These are phyloP conservation scores for Dromas ardeola DNA, from an alignment of 2,113 vertebrate species.

Conservation along the genomic window DNA sequence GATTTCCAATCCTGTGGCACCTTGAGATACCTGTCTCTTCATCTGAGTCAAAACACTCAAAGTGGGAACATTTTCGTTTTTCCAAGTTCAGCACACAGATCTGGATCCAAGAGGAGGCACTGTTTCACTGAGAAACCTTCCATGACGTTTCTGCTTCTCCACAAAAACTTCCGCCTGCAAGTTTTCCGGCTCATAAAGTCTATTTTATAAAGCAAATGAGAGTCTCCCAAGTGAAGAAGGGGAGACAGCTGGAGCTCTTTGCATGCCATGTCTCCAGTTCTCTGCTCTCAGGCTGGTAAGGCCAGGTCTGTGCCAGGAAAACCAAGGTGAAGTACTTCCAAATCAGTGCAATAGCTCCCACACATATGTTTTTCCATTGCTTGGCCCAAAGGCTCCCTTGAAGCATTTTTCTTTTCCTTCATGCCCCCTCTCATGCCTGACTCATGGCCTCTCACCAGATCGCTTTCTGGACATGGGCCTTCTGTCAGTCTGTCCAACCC, in stretches of 20 bases:
- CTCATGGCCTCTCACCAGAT: background rate
- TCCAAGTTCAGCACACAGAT: background rate
- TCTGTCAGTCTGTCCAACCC: constrained; percentile 19
- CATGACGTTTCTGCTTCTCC: background rate
- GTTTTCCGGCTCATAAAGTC: background rate
- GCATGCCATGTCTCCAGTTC: rapidly evolving
- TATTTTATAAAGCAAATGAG: background rate
- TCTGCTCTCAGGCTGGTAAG: background rate
- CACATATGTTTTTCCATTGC: rapidly evolving
- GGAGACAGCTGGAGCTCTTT: background rate
- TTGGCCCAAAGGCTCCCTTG: background rate
- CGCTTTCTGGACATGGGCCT: background rate
- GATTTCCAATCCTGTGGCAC: background rate
- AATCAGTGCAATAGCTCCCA: background rate
- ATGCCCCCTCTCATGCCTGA: rapidly evolving
- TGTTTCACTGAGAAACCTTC: background rate
- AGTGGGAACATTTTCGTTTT: background rate
- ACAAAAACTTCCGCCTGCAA: background rate
- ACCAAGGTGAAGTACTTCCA: background rate
- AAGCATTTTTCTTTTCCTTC: background rate
- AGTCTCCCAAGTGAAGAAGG: background rate
- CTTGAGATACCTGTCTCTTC: background rate
- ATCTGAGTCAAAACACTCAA: background rate
- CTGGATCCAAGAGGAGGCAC: background rate
- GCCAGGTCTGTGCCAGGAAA: background rate